phyloP scores from a whole-genome alignment of 2,797 vertebrate genomes.

The Sebastes itinus region DNA sequence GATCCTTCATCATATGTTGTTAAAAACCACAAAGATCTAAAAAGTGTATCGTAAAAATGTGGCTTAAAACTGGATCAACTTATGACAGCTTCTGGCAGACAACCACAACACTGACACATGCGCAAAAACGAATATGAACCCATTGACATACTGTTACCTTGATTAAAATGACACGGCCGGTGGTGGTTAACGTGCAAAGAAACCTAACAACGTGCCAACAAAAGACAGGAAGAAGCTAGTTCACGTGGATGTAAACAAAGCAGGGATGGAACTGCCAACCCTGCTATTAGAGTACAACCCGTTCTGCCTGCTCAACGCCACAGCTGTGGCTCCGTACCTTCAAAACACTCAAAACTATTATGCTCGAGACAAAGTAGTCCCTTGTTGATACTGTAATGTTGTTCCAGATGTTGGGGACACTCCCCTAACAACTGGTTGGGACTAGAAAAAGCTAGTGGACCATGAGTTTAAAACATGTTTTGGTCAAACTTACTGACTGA shows the following conservation, averaged over 20 bases:
- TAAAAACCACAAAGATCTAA: no score
- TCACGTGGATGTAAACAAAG: background rate
- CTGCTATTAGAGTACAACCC: background rate
- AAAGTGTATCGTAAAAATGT: no score
- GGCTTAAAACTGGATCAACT: no score
- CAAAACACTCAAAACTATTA: background rate
- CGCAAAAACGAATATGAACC: rapidly evolving
- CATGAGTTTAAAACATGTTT: no score
- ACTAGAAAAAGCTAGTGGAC: background rate
- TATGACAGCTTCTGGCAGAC: no score
- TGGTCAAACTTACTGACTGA: background rate
- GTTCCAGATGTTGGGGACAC: background rate
- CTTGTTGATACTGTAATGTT: background rate
- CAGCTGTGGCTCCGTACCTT: background rate
- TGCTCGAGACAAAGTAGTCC: background rate
- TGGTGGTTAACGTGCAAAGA: background rate
- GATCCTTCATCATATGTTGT: no score
- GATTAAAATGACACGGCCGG: background rate
- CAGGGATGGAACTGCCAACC: no score
- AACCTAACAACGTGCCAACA: background rate
- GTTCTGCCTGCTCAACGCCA: background rate
- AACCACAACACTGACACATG: background rate
- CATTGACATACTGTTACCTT: background rate
- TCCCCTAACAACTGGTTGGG: background rate
- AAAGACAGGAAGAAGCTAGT: no score